These are phyloP conservation scores for Apteryx mantelli DNA, from an alignment of 2,113 vertebrate species.

Conservation along the genomic window DNA sequence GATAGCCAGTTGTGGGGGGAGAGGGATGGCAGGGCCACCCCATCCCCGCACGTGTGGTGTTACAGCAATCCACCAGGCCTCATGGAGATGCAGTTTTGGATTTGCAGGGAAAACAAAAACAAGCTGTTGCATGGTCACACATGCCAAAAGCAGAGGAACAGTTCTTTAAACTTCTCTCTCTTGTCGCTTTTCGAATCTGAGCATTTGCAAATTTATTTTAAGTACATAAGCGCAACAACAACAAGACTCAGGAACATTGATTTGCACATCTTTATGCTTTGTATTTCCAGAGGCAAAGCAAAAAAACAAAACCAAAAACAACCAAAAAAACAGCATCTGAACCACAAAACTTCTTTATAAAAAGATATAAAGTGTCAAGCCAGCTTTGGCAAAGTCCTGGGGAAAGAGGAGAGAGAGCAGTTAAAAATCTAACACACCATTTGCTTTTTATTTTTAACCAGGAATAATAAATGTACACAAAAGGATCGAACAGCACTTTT, in stretches of 20 bases:
- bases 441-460: constrained; percentile 30
- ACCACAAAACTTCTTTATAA: not conserved
- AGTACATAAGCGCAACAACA: not conserved
- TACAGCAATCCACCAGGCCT: not conserved
- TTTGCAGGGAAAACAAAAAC: not conserved
- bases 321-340: not conserved
- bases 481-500: constrained; percentile 16
- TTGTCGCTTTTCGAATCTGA: not conserved
- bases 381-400: not conserved
- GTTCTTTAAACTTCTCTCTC: not conserved
- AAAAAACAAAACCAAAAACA: not conserved
- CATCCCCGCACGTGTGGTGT: fast-evolving
- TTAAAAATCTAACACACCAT: constrained; percentile 4
- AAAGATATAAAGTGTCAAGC: not conserved
- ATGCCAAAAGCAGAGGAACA: not conserved
- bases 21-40: not conserved
- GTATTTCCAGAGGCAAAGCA: not conserved
- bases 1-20: fast-evolving
- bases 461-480: constrained; percentile 34
- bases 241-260: not conserved
- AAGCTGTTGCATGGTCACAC: not conserved
- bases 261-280: not conserved
- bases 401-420: not conserved
- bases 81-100: not conserved
- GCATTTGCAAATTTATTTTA: constrained; percentile 13